Conservation (phyloP, 2,113 vertebrate genomes). For the Cyanoderma ruficeps region DNA sequence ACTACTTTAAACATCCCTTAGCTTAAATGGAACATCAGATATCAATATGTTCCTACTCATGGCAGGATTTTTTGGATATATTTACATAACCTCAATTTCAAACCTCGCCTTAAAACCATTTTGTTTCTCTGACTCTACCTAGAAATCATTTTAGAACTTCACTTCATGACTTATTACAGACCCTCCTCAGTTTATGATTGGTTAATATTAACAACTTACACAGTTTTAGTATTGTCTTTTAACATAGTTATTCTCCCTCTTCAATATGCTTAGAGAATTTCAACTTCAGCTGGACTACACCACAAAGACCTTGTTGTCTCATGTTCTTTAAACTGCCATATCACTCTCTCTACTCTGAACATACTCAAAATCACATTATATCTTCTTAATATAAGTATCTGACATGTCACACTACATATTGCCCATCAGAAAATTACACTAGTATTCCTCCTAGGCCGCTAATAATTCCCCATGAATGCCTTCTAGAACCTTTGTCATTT, state of each 20-base stretch:
- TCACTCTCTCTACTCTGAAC: background rate
- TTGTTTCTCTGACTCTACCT: background rate
- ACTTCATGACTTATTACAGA: background rate
- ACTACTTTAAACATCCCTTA: background rate
- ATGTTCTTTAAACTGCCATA: background rate
- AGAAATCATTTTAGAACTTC: background rate
- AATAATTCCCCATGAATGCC: background rate
- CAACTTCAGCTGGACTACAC: background rate
- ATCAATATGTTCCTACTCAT: background rate
- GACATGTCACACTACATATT: background rate
- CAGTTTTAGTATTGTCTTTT: background rate
- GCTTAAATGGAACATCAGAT: background rate
- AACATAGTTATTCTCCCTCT: background rate
- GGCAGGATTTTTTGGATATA: background rate
- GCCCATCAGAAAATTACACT: background rate
- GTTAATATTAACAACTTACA: background rate
- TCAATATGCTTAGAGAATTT: background rate
- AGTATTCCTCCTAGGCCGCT: background rate
- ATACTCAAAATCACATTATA: background rate
- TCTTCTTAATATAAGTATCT: background rate
- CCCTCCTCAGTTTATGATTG: background rate
- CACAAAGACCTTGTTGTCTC: background rate
- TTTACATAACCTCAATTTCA: background rate
- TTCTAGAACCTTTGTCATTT: background rate
- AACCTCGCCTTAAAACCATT: background rate